A percentile compares a stretch with the other conserved stretches of the same genome.
Conservation (phyloP, 1,140 invertebrate species). For the Ladona fulva region DNA sequence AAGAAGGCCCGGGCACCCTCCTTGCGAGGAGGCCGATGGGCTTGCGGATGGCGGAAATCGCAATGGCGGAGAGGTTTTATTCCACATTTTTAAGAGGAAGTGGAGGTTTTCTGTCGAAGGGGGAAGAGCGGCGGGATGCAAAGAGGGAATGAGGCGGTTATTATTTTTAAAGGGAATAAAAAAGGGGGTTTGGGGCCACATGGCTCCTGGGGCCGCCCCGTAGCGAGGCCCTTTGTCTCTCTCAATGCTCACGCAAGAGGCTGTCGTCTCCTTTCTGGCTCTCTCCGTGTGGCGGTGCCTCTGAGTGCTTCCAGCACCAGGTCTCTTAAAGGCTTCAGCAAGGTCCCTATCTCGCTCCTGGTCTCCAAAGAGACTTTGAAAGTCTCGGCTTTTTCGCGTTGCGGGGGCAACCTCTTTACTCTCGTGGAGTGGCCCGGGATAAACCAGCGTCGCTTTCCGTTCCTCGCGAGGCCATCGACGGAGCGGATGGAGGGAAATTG, state of each 20-base stretch:
- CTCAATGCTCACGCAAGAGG: constrained; percentile 2
- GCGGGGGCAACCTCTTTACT: not conserved
- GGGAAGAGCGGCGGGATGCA: not conserved
- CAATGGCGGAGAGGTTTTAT: not conserved
- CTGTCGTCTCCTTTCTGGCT: not conserved
- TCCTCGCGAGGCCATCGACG: not conserved
- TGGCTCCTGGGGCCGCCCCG: not conserved
- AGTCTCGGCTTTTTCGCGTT: not conserved
- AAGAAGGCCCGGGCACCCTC: not conserved
- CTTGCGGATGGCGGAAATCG: not conserved
- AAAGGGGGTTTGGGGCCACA: not conserved
- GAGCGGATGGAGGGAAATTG: not conserved
- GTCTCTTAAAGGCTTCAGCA: not conserved
- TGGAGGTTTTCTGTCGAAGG: not conserved
- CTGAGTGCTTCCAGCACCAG: not conserved
- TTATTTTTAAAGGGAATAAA: not conserved
- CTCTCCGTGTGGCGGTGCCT: not conserved
- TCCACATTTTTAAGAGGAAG: not conserved
- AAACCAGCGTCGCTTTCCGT: not conserved
- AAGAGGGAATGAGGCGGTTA: not conserved
- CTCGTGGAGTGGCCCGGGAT: not conserved
- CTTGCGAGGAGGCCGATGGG: not conserved
- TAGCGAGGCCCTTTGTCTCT: not conserved
- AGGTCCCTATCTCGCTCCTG: not conserved
- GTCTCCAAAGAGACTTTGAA: constrained; percentile 1